phyloP scores from a whole-genome alignment of 2,113 vertebrate genomes.

The Ellobius talpinus region DNA sequence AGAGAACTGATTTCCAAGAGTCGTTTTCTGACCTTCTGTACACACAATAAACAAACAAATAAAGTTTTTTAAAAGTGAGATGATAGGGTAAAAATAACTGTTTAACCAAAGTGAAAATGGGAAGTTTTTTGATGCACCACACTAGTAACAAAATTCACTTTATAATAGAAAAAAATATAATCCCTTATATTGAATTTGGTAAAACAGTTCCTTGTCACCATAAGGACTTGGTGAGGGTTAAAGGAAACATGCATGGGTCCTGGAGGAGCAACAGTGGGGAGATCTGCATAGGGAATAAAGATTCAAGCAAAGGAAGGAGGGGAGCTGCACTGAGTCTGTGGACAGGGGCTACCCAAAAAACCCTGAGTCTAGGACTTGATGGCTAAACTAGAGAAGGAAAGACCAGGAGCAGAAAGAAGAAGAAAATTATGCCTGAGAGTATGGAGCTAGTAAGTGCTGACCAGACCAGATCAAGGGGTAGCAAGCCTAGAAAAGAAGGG shows the following conservation, averaged over 20 bases:
- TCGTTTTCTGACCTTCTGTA: not conserved
- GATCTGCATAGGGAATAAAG: not conserved
- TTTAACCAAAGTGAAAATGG: not conserved
- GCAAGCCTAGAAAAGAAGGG: not conserved
- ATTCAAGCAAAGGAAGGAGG: not conserved
- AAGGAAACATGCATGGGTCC: not conserved
- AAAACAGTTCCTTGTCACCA: slow-evolving; percentile 7
- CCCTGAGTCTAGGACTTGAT: not conserved
- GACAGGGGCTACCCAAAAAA: not conserved
- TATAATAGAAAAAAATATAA: not conserved
- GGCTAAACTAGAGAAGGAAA: not conserved
- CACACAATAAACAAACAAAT: not conserved
- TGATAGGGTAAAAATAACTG: not conserved
- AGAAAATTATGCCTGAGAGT: not conserved
- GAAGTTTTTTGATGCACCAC: not conserved
- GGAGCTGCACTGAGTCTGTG: rapidly evolving
- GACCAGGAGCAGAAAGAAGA: not conserved
- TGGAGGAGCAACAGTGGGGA: not conserved
- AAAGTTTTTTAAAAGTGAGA: not conserved
- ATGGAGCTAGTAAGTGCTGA: not conserved
- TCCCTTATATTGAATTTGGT: not conserved
- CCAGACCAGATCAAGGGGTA: not conserved
- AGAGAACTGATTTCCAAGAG: not conserved
- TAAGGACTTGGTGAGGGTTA: not conserved
- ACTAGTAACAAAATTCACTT: not conserved